A percentile compares a stretch with the other conserved stretches of the same genome.
Conservation (phyloP, 1,140 invertebrate species). For the Carcinoscorpius rotundicauda region DNA sequence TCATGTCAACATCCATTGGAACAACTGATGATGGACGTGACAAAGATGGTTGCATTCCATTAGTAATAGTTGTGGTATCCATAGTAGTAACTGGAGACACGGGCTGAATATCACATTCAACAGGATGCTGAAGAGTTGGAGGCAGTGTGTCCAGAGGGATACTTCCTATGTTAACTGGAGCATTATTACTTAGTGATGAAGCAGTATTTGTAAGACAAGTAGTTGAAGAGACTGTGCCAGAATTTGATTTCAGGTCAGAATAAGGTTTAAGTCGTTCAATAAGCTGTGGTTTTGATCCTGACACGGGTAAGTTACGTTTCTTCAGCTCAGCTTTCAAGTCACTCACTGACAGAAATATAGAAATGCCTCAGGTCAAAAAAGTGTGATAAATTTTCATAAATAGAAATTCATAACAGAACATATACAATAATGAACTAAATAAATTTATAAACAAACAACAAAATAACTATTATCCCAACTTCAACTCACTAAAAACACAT, state of each 20-base stretch:
- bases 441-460: too few relatives aligned
- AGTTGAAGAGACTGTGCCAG: too few relatives aligned
- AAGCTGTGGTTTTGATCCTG: conserved; percentile 87
- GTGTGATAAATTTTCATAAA: too few relatives aligned
- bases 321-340: conserved; percentile 89
- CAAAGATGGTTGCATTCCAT: not conserved
- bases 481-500: too few relatives aligned
- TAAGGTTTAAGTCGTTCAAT: conserved; percentile 83
- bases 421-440: too few relatives aligned
- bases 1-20: conserved; percentile 18
- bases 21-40: conserved; percentile 14
- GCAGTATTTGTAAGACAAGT: too few relatives aligned
- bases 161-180: not conserved
- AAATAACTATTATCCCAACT: too few relatives aligned
- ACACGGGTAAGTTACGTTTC: conserved; percentile 81
- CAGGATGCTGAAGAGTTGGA: not conserved
- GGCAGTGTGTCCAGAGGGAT: not conserved
- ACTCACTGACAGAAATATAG: conserved; percentile 44
- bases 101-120: not conserved
- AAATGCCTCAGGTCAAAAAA: not conserved
- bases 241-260: conserved; percentile 27
- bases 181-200: too few relatives aligned
- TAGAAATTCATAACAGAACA: too few relatives aligned
- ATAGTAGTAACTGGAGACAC: not conserved
- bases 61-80: not conserved